A percentile compares a stretch with the other conserved stretches of the same genome.
These are phyloP conservation scores for Phocoena phocoena DNA, from an alignment of 2,113 vertebrate genomes.

Conservation along the genomic window DNA sequence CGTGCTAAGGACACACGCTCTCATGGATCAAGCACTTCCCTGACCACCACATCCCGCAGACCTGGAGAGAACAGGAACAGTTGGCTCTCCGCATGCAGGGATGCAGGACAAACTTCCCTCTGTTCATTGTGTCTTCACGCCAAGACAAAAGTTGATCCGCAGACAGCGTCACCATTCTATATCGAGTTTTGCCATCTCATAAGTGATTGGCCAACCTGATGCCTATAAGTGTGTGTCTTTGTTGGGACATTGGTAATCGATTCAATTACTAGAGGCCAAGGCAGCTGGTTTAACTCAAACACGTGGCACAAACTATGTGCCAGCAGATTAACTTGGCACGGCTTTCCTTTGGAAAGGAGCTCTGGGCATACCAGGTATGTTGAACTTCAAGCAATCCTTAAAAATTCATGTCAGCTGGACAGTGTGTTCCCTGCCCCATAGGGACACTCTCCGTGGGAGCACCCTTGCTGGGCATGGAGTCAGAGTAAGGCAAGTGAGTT, in stretches of 20 bases:
- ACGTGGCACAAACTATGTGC: not conserved
- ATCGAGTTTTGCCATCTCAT: not conserved
- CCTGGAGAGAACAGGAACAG: not conserved
- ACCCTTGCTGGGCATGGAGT: not conserved
- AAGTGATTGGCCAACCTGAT: not conserved
- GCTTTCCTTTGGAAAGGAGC: slow-evolving; percentile 14
- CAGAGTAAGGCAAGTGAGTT: not conserved
- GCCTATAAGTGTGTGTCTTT: not conserved
- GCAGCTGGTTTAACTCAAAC: not conserved
- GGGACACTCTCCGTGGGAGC: not conserved
- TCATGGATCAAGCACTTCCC: not conserved
- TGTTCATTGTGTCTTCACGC: not conserved
- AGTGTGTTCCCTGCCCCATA: not conserved
- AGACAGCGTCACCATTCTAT: not conserved
- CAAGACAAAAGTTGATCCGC: not conserved
- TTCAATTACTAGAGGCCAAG: not conserved
- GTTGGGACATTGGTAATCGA: not conserved
- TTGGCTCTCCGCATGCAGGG: not conserved
- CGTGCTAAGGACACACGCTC: not conserved
- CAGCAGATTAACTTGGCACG: not conserved
- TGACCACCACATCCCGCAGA: not conserved
- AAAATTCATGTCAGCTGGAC: not conserved
- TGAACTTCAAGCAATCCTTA: not conserved
- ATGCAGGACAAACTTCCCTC: not conserved
- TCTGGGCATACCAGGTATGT: not conserved